Base-by-base conservation (phyloP, 1,140 invertebrate species). In the Drosophila lini region DNA sequence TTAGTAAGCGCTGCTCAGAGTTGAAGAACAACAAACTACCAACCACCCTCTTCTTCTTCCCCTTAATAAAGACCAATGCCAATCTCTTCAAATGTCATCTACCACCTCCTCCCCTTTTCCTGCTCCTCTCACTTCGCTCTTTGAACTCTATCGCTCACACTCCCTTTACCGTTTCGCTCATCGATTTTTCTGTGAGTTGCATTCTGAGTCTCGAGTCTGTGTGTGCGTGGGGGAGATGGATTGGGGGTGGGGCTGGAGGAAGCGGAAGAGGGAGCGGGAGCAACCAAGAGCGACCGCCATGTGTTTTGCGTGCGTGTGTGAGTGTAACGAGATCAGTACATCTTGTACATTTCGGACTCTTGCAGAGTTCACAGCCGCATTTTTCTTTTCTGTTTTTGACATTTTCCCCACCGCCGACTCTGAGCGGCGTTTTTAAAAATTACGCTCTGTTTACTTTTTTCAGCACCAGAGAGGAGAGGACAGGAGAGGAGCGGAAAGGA, bases 401-500 rank as follows among this genome's bases (percentile, higher is more conserved):
- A 89, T 89, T 89, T 53, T 89, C 77, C 84, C 83, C 76, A 76
- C 65, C 74, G 61, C 52, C 67, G 44, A 64, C 85, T 88, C 84
- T 88, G 84, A 89, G 84, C 84, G 84, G 61, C 78, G 85, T 78
- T 89, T 82, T 84, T 80, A 64, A 74, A 89, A 88, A 89, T 84
- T 88, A 78, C 84, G 84, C 84, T 89, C 84, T 89, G 84, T 89
- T 89, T 89, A 89, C 84, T 71, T 89, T 89, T 88, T 88, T 79
- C 69, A 73, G 52, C 15, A n/a, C 31, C 48, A 60, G 52, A 68
- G 32, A 76, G 53, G 45, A 68, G 63, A 52, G 38, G 32, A 31
- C n/a, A 25, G 48, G 36, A 50, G 32, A 19, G 40, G 28, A 63
- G 32, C 22, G 28, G 45, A 36, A 2, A 44, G 55, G 25, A 58